Conservation (phyloP, 1,140 invertebrate genomes). For the Microplitis demolitor region DNA sequence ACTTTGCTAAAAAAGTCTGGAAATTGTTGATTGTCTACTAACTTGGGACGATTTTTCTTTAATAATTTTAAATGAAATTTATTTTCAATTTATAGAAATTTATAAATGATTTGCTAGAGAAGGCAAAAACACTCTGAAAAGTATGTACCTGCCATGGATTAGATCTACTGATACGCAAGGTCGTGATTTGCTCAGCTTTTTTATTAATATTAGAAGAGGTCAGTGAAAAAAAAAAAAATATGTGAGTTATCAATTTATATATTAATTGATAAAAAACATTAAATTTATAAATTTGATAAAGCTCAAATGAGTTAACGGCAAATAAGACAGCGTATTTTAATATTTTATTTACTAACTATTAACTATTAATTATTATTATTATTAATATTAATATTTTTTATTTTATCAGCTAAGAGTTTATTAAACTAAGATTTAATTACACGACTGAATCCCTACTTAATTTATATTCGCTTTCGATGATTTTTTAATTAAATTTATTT, state of each 20-base stretch:
- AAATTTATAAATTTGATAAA: not conserved
- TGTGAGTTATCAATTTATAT: not conserved
- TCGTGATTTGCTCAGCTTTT: slow-evolving; percentile 44
- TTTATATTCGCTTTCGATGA: not conserved
- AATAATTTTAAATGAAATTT: too few relatives aligned
- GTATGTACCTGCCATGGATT: slow-evolving; percentile 25
- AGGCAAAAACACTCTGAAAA: slow-evolving; percentile 82
- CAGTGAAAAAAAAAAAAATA: not conserved
- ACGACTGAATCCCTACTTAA: not conserved
- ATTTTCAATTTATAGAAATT: slow-evolving; percentile 75
- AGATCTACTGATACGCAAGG: slow-evolving; percentile 26
- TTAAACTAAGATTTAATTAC: too few relatives aligned
- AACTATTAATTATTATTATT: not conserved
- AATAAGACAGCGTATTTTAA: not conserved
- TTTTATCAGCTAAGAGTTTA: too few relatives aligned
- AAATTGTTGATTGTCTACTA: too few relatives aligned
- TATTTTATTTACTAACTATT: not conserved
- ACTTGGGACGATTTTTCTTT: too few relatives aligned
- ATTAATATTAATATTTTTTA: not conserved
- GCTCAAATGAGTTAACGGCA: not conserved
- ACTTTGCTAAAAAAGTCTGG: too few relatives aligned
- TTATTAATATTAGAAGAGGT: not conserved
- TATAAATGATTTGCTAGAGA: slow-evolving; percentile 85
- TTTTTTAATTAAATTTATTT: not conserved
- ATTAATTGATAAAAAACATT: not conserved